phyloP scores from a whole-genome alignment of 2,113 vertebrate genomes.

The Maylandia zebra region DNA sequence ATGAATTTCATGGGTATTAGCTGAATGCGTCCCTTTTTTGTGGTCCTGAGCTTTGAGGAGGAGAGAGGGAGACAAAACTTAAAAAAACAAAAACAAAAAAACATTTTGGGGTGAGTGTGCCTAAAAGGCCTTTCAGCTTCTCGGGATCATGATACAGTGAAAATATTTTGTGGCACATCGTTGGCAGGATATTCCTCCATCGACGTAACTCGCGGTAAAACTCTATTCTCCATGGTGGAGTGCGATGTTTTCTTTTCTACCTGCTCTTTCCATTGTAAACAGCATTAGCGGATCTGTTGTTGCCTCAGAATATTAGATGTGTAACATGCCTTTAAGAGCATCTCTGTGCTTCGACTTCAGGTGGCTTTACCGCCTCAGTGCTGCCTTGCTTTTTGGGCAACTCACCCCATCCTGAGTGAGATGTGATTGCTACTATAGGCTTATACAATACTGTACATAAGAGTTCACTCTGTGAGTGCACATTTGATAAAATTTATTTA shows the following conservation, averaged over 20 bases:
- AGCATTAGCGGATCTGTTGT: slow-evolving; percentile 18
- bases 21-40: slow-evolving; percentile 72
- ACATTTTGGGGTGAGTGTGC: slow-evolving; percentile 36
- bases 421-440: slow-evolving; percentile 86
- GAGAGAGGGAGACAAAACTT: not conserved
- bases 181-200: slow-evolving; percentile 38
- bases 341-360: slow-evolving; percentile 22
- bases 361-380: not conserved
- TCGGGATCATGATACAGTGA: slow-evolving; percentile 22
- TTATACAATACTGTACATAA: slow-evolving; percentile 99
- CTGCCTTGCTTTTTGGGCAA: slow-evolving; percentile 27
- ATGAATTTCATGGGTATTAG: slow-evolving; percentile 67
- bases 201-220: not conserved
- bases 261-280: slow-evolving; percentile 26
- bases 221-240: slow-evolving; percentile 42
- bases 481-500: slow-evolving; percentile 99
- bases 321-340: slow-evolving; percentile 34
- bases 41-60: slow-evolving; percentile 74
- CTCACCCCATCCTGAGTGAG: slow-evolving; percentile 68
- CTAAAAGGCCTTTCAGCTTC: slow-evolving; percentile 35
- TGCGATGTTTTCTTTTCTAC: slow-evolving; percentile 5
- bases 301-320: slow-evolving; percentile 33
- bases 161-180: slow-evolving; percentile 29
- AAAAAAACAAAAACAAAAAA: not conserved
- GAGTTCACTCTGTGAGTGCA: slow-evolving; percentile 99